A percentile compares a stretch with the other conserved stretches of the same genome.
These are phyloP conservation scores for mouse (Mus musculus) DNA, from an alignment of 2,113 vertebrate genomes.

Conservation along the genomic window DNA sequence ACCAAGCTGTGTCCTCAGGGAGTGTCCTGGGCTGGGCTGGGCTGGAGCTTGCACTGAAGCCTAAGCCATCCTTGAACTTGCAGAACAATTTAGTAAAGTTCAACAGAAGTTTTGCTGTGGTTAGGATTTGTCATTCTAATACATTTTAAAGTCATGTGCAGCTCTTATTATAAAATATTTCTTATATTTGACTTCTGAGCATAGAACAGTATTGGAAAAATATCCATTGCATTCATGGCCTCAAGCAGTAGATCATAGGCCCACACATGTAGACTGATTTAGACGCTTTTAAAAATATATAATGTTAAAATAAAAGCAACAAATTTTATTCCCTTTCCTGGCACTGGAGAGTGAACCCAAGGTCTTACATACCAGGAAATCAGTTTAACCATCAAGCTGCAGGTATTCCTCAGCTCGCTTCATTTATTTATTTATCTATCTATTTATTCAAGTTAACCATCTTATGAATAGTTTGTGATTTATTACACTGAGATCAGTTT, in stretches of 20 bases:
- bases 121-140: slow-evolving; percentile 58
- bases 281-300: neutral
- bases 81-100: slow-evolving; percentile 63
- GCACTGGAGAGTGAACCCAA: too few relatives aligned
- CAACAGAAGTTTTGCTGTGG: slow-evolving; percentile 53
- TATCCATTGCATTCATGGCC: slow-evolving; percentile 46
- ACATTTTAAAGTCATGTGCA: slow-evolving; percentile 53
- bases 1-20: neutral
- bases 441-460: neutral
- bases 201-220: slow-evolving; percentile 63
- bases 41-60: neutral
- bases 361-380: neutral
- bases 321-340: too few relatives aligned
- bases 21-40: neutral
- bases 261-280: neutral
- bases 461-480: neutral
- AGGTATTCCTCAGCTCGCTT: neutral
- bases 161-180: slow-evolving; percentile 49
- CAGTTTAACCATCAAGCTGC: neutral
- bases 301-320: slow-evolving; percentile 39
- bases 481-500: slow-evolving; percentile 33
- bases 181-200: slow-evolving; percentile 60
- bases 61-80: neutral
- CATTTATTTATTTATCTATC: too few relatives aligned
- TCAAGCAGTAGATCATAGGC: neutral